Evolutionary conservation across 2,888 invertebrate genomes (phyloP).

Genomic region (Drosophila infuscata): DNA sequence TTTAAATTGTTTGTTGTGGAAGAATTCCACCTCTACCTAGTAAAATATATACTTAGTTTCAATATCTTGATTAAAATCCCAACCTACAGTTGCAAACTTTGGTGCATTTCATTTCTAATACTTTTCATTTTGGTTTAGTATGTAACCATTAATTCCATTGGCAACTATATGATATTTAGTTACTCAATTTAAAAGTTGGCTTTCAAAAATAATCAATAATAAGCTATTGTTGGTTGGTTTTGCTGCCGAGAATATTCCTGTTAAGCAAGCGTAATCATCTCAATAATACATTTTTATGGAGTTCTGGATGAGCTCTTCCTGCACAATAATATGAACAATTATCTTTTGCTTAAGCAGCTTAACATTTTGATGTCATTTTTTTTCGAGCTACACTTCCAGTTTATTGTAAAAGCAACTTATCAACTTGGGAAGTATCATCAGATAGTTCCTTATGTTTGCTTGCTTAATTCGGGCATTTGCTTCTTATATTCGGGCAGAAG

Average conservation of each 20-base stretch:
- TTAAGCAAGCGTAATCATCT: neutral
- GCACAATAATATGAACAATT: neutral
- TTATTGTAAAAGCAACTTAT: neutral
- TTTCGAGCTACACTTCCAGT: neutral
- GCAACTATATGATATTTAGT: conserved; percentile 14
- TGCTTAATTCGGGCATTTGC: neutral
- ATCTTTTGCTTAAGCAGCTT: neutral
- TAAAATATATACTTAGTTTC: conserved; percentile 10
- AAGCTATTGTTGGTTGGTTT: neutral
- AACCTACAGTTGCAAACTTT: conserved; percentile 10
- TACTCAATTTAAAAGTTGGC: neutral
- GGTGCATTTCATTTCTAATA: conserved; percentile 11
- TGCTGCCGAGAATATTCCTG: neutral
- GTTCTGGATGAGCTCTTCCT: neutral
- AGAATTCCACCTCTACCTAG: conserved; percentile 10
- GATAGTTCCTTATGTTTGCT: neutral
- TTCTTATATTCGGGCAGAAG: neutral
- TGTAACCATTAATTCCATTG: conserved; percentile 15
- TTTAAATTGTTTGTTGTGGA: conserved; percentile 1
- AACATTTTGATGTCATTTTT: neutral
- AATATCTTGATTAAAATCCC: conserved; percentile 17
- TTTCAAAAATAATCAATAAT: neutral
- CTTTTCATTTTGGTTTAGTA: neutral
- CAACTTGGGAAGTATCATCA: neutral
- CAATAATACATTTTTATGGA: too few relatives aligned